Conservation (phyloP, 1,140 invertebrate genomes). For the Intoshia linei region DNA sequence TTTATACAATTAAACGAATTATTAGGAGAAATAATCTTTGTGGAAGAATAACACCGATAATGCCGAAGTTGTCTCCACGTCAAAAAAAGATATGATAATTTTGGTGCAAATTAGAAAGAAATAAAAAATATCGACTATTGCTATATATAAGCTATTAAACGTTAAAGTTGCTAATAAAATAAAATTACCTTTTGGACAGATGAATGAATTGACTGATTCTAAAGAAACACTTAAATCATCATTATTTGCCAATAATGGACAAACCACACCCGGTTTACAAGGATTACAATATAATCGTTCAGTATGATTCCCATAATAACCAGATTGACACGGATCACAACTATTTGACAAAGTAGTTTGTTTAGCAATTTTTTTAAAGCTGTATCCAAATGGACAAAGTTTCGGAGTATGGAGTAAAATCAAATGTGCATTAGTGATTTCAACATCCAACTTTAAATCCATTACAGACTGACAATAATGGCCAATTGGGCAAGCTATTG, state of each 20-base stretch:
- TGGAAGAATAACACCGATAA: too few relatives aligned
- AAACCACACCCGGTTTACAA: conserved; percentile 16
- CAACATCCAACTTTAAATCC: not conserved
- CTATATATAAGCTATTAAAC: too few relatives aligned
- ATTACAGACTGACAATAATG: conserved; percentile 11
- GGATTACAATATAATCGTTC: conserved; percentile 10
- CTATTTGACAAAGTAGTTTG: conserved; percentile 12
- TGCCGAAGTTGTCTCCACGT: too few relatives aligned
- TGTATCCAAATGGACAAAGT: conserved; percentile 11
- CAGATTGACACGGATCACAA: conserved; percentile 13
- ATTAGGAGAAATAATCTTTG: too few relatives aligned
- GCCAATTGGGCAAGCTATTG: conserved; percentile 13
- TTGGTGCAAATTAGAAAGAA: too few relatives aligned
- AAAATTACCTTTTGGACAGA: conserved; percentile 15
- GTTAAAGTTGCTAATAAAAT: too few relatives aligned
- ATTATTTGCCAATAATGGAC: conserved; percentile 10
- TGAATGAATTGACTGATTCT: conserved; percentile 13
- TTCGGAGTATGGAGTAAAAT: not conserved
- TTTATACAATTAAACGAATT: too few relatives aligned
- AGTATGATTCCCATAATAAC: conserved; percentile 11
- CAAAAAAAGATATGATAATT: too few relatives aligned
- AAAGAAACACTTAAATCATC: conserved; percentile 10
- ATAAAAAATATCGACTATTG: too few relatives aligned
- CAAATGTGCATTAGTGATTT: not conserved
- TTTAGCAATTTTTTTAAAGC: conserved; percentile 11